These are phyloP conservation scores for Tiliacea aurago DNA, from an alignment of 2,888 invertebrate species.

Conservation along the genomic window DNA sequence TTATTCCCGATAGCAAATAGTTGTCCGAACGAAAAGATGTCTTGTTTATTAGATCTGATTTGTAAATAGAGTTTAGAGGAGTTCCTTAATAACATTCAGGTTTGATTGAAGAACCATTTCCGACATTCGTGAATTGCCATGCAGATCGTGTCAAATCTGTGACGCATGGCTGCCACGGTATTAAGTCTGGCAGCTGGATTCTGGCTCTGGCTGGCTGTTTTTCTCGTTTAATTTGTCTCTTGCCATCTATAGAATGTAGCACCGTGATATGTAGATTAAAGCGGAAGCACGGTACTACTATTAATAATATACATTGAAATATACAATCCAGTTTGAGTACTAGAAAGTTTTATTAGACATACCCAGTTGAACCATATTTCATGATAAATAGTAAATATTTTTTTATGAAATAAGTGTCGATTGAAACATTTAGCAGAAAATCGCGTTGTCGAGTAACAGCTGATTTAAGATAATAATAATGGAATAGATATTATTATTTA, in stretches of 20 bases:
- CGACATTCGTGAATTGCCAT: background rate
- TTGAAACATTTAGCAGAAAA: background rate
- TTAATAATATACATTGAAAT: too few species aligned
- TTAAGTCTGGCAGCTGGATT: background rate
- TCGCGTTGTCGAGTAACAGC: background rate
- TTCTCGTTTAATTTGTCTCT: background rate
- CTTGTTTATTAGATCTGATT: background rate
- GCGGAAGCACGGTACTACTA: background rate
- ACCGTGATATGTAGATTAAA: background rate
- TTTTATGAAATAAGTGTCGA: background rate
- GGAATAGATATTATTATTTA: conserved; percentile 23
- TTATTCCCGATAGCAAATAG: background rate
- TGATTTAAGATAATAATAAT: conserved; percentile 16
- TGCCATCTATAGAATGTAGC: background rate
- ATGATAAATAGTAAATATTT: background rate
- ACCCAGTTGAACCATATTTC: background rate
- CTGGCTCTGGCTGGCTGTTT: background rate
- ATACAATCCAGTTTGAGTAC: background rate
- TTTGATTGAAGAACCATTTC: background rate
- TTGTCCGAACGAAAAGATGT: background rate
- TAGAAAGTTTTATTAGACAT: background rate
- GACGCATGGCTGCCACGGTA: background rate
- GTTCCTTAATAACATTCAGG: background rate
- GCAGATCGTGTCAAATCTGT: background rate
- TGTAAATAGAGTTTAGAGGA: background rate